Evolutionary conservation across 2,888 invertebrate species (phyloP).

Genomic region (Drosophila mimica): DNA sequence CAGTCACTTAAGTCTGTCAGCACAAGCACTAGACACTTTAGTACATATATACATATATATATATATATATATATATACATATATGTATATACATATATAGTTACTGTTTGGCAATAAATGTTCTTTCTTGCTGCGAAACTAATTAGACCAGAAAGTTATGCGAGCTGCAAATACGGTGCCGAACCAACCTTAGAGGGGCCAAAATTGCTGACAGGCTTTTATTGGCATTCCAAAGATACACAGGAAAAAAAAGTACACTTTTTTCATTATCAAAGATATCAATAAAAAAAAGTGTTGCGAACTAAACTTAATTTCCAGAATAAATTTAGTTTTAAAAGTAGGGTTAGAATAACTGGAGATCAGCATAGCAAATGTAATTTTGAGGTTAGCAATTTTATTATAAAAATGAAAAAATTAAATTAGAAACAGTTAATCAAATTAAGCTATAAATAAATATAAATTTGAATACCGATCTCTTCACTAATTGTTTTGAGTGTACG

Average conservation of each 20-base stretch:
- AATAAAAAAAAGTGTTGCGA: neutral
- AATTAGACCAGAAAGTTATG: conserved; percentile 4
- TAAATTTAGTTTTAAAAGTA: no score
- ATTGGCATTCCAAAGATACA: conserved; percentile 1
- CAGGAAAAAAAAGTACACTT: neutral
- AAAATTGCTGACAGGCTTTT: conserved; percentile 4
- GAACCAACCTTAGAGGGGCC: neutral
- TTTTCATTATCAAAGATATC: neutral
- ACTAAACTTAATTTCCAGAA: no score
- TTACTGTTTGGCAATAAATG: conserved; percentile 6
- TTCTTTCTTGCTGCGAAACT: conserved; percentile 8
- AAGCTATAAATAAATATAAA: neutral
- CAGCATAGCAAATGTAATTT: neutral
- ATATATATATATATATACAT: neutral
- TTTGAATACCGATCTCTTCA: neutral
- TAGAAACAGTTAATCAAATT: neutral
- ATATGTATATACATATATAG: neutral
- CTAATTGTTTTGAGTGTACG: neutral
- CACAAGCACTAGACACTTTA: neutral
- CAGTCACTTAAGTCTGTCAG: conserved; percentile 6
- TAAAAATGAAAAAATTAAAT: neutral
- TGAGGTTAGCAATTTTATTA: neutral
- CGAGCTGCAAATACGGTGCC: neutral
- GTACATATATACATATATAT: neutral
- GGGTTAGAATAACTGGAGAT: neutral